These are phyloP conservation scores for Capreolus pygargus DNA, from an alignment of 2,113 vertebrate genomes.

Conservation along the genomic window DNA sequence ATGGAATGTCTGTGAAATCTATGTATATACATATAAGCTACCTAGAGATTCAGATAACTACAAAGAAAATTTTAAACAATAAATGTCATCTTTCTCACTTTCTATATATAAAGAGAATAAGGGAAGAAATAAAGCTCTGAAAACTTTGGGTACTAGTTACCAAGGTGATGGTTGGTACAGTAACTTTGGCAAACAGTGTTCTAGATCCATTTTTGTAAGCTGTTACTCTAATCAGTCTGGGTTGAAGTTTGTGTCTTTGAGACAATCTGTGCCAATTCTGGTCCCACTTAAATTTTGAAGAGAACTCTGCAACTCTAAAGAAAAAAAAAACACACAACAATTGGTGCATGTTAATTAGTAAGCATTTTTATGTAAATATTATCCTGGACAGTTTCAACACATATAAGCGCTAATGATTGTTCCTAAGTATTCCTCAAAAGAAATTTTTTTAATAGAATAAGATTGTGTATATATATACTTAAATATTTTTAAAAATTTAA, in stretches of 20 bases:
- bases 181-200: conserved; percentile 68
- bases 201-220: conserved; percentile 77
- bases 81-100: conserved; percentile 28
- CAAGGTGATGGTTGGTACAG: conserved; percentile 68
- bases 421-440: not conserved
- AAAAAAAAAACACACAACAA: not conserved
- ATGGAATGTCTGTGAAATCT: not conserved
- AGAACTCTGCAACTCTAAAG: conserved; percentile 51
- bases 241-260: conserved; percentile 74
- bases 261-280: conserved; percentile 43
- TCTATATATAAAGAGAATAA: conserved; percentile 34
- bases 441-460: not conserved
- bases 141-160: conserved; percentile 48
- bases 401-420: not conserved
- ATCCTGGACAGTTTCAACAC: not conserved
- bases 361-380: not conserved
- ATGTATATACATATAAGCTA: not conserved
- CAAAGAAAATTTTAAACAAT: not conserved
- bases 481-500: not conserved
- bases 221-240: conserved; percentile 73
- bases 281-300: conserved; percentile 57
- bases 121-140: not conserved
- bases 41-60: not conserved
- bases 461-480: not conserved
- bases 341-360: not conserved